phyloP scores from a whole-genome alignment of 2,797 vertebrate species.

The Sebastes flavidus region DNA sequence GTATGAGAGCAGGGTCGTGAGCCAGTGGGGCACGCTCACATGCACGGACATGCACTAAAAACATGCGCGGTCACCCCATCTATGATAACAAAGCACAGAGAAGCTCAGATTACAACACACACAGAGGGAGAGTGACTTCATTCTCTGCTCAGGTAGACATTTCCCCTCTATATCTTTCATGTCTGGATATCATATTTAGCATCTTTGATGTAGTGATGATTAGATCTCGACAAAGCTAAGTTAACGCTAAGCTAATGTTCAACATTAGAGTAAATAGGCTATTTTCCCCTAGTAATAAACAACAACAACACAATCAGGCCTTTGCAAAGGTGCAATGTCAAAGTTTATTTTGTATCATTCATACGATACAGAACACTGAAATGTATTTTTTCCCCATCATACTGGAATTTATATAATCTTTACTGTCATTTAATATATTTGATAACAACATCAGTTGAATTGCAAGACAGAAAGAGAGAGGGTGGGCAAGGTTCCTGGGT shows the following conservation, averaged over 20 bases:
- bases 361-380: constrained; percentile 85
- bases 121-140: no score
- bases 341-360: constrained; percentile 84
- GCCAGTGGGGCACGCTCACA: no score
- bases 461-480: constrained; percentile 60
- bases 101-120: no score
- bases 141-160: no score
- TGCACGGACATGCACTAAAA: no score
- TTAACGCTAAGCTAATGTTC: background rate
- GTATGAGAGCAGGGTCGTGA: no score
- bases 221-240: background rate
- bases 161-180: no score
- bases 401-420: constrained; percentile 79
- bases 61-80: no score
- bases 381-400: constrained; percentile 74
- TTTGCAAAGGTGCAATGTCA: constrained; percentile 81
- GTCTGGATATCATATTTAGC: no score
- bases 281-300: background rate
- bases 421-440: constrained; percentile 78
- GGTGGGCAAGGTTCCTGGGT: constrained; percentile 45
- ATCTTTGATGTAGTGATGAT: background rate
- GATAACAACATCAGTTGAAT: constrained; percentile 77
- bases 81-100: no score
- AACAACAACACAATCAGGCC: constrained; percentile 22
- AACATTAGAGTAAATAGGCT: background rate